These are phyloP conservation scores for Rhodeus uyekii DNA, from an alignment of 2,797 vertebrate species.

Conservation along the genomic window DNA sequence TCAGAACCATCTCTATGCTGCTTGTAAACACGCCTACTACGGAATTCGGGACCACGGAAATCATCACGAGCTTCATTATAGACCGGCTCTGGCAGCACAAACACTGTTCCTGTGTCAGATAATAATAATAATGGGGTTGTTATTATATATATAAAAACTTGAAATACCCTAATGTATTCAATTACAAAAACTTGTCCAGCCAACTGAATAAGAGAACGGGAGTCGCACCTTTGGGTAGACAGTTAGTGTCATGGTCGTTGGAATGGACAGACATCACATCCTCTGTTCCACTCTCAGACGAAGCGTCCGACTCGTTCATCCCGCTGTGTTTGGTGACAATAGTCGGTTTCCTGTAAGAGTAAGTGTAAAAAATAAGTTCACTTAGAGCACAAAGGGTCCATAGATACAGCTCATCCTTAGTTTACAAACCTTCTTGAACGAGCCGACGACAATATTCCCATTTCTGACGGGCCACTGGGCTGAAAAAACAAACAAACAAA, in stretches of 20 bases:
- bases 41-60: conserved; percentile 98
- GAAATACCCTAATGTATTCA: not conserved
- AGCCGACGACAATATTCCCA: conserved; percentile 69
- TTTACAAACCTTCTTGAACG: conserved; percentile 88
- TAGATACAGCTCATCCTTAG: not conserved
- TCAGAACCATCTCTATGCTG: conserved; percentile 86
- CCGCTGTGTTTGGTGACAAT: conserved; percentile 92
- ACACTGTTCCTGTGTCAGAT: conserved; percentile 86
- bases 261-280: conserved; percentile 77
- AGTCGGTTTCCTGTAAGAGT: conserved; percentile 85
- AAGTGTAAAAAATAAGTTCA: not conserved
- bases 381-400: not conserved
- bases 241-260: conserved; percentile 86
- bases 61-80: conserved; percentile 93
- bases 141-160: too few relatives aligned
- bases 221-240: conserved; percentile 90
- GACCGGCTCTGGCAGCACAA: conserved; percentile 94
- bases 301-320: conserved; percentile 87
- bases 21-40: conserved; percentile 80
- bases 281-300: conserved; percentile 82
- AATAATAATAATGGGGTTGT: conserved; percentile 19
- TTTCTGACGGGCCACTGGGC: conserved; percentile 79
- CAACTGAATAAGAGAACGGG: not conserved
- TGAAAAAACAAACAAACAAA: conserved; percentile 67
- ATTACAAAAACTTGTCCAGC: not conserved